Evolutionary conservation across 2,797 vertebrate genomes (phyloP), one percentile per base, ranked within the genome.

Genomic region (Eospalax fontanierii): DNA sequence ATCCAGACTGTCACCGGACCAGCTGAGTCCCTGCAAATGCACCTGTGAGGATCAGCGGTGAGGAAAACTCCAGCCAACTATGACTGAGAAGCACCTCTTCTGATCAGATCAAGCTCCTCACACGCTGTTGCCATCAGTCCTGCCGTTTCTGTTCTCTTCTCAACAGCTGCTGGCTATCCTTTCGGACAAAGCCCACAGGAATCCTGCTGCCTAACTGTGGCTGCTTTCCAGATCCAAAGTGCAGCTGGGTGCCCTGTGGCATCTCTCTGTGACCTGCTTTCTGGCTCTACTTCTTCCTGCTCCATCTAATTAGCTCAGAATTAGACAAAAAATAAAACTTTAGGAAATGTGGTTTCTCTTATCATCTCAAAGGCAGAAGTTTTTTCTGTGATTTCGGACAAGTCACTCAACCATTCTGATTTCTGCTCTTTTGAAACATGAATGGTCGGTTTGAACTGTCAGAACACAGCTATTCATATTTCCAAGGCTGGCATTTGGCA

Each of bases 351-450:
- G 35, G 68, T 74, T 93, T 93, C 71, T 92, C 46, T 87, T 74
- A 93, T 81, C 73, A 57, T 81, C 76, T 95, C 83, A 70, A 43
- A 92, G 46, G 75, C 30, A 88, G 88, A 81, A 87, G 71, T 88
- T 75, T 83, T 78, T 46, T 92, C 88, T 61, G 68, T 74, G 50
- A 80, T 59, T 96, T 82, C 70, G 73, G 83, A 90, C 66, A 89
- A 92, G 85, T 70, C 94, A 59, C 4, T 88, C 93, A 78, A 81
- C 86, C 79, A 66, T 90, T 96, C 85, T 79, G 61, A 70, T 89
- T 87, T 96, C 50, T 92, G 54, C 89, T 93, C 90, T 95, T 97
- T 86, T 26, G 59, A 71, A 93, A 40, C 21, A 2, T 8, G 82
- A 86, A 85, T 76, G 95, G 93, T 82, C 80, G 59, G n/a, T 38